A percentile compares a stretch with the other conserved stretches of the same genome.
phyloP scores from a whole-genome alignment of 2,888 invertebrate genomes.

The Nomada fabriciana region DNA sequence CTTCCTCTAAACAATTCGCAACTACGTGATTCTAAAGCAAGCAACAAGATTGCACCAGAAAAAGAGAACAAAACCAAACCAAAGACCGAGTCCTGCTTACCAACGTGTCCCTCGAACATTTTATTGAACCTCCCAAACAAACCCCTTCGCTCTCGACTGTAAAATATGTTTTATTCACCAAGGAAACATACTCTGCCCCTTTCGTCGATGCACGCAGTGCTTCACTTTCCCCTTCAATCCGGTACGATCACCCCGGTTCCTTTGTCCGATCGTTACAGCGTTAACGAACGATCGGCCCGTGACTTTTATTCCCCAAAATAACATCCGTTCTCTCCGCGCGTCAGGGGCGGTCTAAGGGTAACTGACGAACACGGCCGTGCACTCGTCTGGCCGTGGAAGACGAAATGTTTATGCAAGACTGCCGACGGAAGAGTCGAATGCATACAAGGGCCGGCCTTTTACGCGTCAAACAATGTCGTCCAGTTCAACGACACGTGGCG shows the following conservation, averaged over 20 bases:
- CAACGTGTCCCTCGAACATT: too few relatives aligned
- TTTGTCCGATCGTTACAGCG: constrained; percentile 26
- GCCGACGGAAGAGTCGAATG: constrained; percentile 41
- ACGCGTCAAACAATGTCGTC: constrained; percentile 65
- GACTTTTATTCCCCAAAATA: constrained; percentile 55
- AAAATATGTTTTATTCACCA: too few relatives aligned
- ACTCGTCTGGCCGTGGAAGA: constrained; percentile 34
- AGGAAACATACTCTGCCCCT: too few relatives aligned
- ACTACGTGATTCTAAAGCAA: too few relatives aligned
- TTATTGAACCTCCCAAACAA: too few relatives aligned
- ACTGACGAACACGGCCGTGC: constrained; percentile 17
- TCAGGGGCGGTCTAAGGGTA: not conserved
- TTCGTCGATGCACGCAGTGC: too few relatives aligned
- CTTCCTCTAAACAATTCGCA: too few relatives aligned
- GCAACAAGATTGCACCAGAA: too few relatives aligned
- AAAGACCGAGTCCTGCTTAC: too few relatives aligned
- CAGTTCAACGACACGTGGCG: constrained; percentile 69
- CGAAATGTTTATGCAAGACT: constrained; percentile 70
- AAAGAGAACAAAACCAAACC: too few relatives aligned
- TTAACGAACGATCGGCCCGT: constrained; percentile 16
- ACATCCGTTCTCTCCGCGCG: constrained; percentile 47
- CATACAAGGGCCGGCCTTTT: constrained; percentile 56
- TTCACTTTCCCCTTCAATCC: constrained; percentile 5
- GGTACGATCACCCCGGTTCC: constrained; percentile 13
- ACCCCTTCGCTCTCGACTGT: too few relatives aligned